Evolutionary conservation across 2,113 vertebrate genomes (phyloP).

Genomic region (Lota lota): DNA sequence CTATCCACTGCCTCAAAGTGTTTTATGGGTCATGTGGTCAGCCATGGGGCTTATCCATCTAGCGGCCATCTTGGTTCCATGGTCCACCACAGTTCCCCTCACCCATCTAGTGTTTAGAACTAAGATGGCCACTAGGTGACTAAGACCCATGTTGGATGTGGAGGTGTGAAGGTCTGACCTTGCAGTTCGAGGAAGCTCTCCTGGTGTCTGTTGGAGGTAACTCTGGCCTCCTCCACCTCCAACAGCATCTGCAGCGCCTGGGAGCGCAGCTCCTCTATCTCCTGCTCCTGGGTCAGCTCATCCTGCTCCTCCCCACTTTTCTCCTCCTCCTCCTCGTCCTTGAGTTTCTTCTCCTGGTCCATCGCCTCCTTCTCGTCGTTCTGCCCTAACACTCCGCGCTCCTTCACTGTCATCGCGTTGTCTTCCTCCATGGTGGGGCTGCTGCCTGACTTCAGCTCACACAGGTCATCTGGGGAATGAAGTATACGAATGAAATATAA

Average conservation of each 20-base stretch:
- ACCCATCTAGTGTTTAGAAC: too few relatives aligned
- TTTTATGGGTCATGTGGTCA: background rate
- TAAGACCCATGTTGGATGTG: background rate
- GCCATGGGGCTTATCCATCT: too few relatives aligned
- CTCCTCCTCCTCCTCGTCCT: slow-evolving; percentile 43
- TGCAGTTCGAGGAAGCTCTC: slow-evolving; percentile 83
- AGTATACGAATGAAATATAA: slow-evolving; percentile 4
- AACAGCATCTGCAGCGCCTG: slow-evolving; percentile 84
- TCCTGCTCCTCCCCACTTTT: slow-evolving; percentile 38
- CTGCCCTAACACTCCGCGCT: slow-evolving; percentile 67
- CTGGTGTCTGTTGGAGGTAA: slow-evolving; percentile 80
- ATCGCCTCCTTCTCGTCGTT: slow-evolving; percentile 72
- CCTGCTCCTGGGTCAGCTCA: slow-evolving; percentile 73
- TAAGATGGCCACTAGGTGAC: too few relatives aligned
- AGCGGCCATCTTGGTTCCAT: too few relatives aligned
- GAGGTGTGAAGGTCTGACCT: slow-evolving; percentile 63
- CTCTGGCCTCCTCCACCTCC: slow-evolving; percentile 82
- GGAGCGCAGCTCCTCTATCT: slow-evolving; percentile 80
- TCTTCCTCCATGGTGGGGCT: slow-evolving; percentile 51
- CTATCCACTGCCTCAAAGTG: background rate
- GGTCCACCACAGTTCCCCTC: too few relatives aligned
- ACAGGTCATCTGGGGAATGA: slow-evolving; percentile 55
- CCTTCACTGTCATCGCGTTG: slow-evolving; percentile 66
- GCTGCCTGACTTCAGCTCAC: slow-evolving; percentile 67
- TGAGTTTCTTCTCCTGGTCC: slow-evolving; percentile 46